These are phyloP conservation scores for Zaprionus obscuricornis DNA, from an alignment of 2,888 invertebrate genomes.

Conservation along the genomic window DNA sequence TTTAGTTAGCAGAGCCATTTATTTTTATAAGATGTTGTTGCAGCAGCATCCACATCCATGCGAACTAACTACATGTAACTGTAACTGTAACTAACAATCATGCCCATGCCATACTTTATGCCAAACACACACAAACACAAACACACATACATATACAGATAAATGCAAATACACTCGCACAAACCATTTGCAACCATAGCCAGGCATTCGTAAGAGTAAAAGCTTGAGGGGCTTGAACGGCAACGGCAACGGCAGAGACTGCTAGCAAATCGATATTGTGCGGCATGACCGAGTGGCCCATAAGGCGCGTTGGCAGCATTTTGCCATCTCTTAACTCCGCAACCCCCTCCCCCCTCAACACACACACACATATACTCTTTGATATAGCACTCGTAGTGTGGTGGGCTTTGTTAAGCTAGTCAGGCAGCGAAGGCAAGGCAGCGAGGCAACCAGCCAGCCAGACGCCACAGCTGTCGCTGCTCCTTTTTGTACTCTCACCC, in stretches of 20 bases:
- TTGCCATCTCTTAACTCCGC: not conserved
- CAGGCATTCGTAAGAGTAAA: constrained; percentile 56
- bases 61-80: constrained; percentile 45
- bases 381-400: constrained; percentile 33
- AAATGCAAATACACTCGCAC: constrained; percentile 3
- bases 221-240: constrained; percentile 21
- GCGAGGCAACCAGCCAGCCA: constrained; percentile 51
- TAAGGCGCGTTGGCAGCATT: constrained; percentile 47
- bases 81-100: constrained; percentile 63
- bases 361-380: too few relatives aligned
- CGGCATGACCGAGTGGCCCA: constrained; percentile 77
- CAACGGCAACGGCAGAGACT: not conserved
- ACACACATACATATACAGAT: constrained; percentile 4
- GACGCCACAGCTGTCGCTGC: constrained; percentile 55
- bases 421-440: constrained; percentile 27
- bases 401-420: constrained; percentile 49
- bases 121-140: not conserved
- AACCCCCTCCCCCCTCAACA: not conserved
- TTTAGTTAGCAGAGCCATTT: constrained; percentile 64
- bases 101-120: not conserved
- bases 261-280: constrained; percentile 72
- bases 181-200: constrained; percentile 56
- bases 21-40: constrained; percentile 66
- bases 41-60: constrained; percentile 51
- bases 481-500: constrained; percentile 42